Evolutionary conservation across 2,888 invertebrate species (phyloP).

Genomic region (Eucera pruinosa): DNA sequence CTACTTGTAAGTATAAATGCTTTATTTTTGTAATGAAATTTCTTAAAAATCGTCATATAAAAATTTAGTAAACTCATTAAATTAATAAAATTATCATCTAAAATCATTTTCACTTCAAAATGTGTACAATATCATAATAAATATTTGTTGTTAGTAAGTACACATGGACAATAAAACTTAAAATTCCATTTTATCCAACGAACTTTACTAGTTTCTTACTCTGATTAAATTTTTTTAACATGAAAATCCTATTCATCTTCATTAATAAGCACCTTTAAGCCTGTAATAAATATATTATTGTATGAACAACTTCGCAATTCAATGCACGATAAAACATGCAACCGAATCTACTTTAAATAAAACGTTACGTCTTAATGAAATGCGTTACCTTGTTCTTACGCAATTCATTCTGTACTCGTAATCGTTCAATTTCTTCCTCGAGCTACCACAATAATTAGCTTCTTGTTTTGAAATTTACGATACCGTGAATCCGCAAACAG

Average conservation of each 20-base stretch:
- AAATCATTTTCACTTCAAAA: neutral
- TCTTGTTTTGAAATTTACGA: neutral
- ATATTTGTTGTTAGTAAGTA: neutral
- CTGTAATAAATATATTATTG: conserved; percentile 25
- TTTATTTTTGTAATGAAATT: conserved; percentile 13
- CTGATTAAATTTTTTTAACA: neutral
- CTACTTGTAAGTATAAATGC: neutral
- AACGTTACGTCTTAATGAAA: conserved; percentile 11
- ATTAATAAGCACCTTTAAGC: neutral
- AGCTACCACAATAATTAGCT: conserved; percentile 21
- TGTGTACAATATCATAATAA: neutral
- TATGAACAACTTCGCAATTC: neutral
- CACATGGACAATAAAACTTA: neutral
- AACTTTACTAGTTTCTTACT: neutral
- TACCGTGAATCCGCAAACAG: neutral
- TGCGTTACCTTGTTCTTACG: conserved; percentile 22
- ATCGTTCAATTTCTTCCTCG: conserved; percentile 10
- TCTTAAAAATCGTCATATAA: no score
- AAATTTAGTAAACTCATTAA: no score
- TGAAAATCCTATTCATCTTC: neutral
- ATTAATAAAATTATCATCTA: neutral
- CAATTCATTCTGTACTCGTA: conserved; percentile 26
- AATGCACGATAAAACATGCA: neutral
- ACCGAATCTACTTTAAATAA: neutral
- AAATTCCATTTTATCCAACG: neutral